phyloP scores from a whole-genome alignment of 2,888 invertebrate species.

The Sarcophaga variegata region DNA sequence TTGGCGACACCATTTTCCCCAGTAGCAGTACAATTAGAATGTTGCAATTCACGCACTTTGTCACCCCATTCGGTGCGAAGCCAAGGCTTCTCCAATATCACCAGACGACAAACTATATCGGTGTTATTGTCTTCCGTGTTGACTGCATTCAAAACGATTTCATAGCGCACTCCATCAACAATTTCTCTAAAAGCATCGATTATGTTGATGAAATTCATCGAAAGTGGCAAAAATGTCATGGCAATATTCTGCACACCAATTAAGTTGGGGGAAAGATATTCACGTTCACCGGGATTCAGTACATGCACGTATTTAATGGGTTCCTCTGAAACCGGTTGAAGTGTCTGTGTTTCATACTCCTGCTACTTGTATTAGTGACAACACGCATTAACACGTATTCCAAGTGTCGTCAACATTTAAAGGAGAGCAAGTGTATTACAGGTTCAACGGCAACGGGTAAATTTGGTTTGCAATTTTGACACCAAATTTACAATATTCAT shows the following conservation, averaged over 20 bases:
- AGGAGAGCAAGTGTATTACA: neutral
- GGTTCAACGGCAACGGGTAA: neutral
- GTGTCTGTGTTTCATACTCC: constrained; percentile 50
- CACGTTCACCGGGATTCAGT: constrained; percentile 80
- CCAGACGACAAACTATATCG: constrained; percentile 83
- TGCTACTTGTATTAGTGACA: constrained; percentile 10
- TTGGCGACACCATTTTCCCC: constrained; percentile 64
- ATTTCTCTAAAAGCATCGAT: constrained; percentile 81
- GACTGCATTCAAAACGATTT: constrained; percentile 78
- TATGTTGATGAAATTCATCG: constrained; percentile 79
- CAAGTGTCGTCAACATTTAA: neutral
- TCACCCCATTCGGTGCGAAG: constrained; percentile 83
- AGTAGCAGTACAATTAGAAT: constrained; percentile 86
- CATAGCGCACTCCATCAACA: constrained; percentile 80
- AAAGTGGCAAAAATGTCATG: constrained; percentile 79
- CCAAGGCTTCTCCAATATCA: constrained; percentile 87
- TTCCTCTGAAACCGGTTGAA: constrained; percentile 74
- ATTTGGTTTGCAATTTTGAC: constrained; percentile 1
- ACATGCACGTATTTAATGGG: constrained; percentile 77
- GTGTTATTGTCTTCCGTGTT: constrained; percentile 77
- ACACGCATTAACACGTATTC: constrained; percentile 5
- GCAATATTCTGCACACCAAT: constrained; percentile 81
- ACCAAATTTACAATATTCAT: neutral
- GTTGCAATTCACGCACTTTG: constrained; percentile 84
- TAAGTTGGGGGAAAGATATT: constrained; percentile 80